A percentile compares a stretch with the other conserved stretches of the same genome.
Evolutionary conservation across 2,888 invertebrate genomes (phyloP).

Genomic region (Drosophila peninsularis): DNA sequence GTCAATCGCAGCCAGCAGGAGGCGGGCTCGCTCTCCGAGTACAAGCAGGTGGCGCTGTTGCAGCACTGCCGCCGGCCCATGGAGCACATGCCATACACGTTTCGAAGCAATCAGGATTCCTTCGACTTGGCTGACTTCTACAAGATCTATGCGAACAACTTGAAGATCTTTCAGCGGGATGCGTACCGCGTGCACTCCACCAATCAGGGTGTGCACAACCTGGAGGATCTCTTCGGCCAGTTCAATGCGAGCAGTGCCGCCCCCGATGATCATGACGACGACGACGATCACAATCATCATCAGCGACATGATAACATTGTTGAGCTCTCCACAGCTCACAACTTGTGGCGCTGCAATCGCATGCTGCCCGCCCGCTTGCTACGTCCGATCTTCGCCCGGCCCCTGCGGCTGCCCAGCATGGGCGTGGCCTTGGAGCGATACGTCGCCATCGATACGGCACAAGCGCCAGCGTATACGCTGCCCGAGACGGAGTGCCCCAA

Average conservation of each 20-base stretch:
- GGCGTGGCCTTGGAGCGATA: conserved; percentile 92
- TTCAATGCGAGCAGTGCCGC: conserved; percentile 67
- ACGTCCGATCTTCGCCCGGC: conserved; percentile 90
- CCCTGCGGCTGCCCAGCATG: conserved; percentile 89
- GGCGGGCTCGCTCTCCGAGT: background rate
- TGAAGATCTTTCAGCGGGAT: conserved; percentile 88
- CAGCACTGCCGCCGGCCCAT: conserved; percentile 56
- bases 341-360: conserved; percentile 89
- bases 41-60: conserved; percentile 34
- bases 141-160: conserved; percentile 87
- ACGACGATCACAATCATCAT: background rate
- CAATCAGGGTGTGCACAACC: conserved; percentile 81
- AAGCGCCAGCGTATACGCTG: conserved; percentile 88
- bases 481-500: conserved; percentile 94
- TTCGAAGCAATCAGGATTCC: conserved; percentile 87
- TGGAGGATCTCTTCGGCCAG: conserved; percentile 83
- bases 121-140: conserved; percentile 86
- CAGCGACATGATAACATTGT: background rate
- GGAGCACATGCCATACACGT: conserved; percentile 86
- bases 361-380: conserved; percentile 90
- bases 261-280: background rate
- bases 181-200: conserved; percentile 86
- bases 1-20: conserved; percentile 6
- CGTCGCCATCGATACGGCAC: conserved; percentile 90
- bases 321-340: conserved; percentile 68